Conservation (phyloP, 2,888 invertebrate species). For the Catocala nupta region DNA sequence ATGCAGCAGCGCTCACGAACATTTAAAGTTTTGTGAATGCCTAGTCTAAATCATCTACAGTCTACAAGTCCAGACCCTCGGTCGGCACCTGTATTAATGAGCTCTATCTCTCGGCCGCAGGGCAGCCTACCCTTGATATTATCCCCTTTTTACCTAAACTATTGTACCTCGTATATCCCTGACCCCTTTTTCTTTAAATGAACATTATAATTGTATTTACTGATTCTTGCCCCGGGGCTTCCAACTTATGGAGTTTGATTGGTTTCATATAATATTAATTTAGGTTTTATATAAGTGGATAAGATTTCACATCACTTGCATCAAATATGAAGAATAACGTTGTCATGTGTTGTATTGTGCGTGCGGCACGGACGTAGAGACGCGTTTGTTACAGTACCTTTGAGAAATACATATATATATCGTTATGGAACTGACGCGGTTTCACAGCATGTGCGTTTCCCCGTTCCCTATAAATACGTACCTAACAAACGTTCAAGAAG, state of each 20-base stretch:
- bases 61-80: conserved; percentile 23
- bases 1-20: too few relatives aligned
- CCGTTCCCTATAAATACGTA: too few relatives aligned
- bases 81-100: conserved; percentile 52
- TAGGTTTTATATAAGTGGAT: too few relatives aligned
- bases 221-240: conserved; percentile 2
- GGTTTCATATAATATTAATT: neutral
- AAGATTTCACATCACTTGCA: too few relatives aligned
- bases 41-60: conserved; percentile 5
- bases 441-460: too few relatives aligned
- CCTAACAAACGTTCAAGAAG: too few relatives aligned
- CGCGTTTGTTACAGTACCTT: too few relatives aligned
- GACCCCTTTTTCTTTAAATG: conserved; percentile 13
- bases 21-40: neutral
- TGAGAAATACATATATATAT: too few relatives aligned
- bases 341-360: too few relatives aligned
- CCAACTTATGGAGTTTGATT: neutral
- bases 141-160: conserved; percentile 25
- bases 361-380: too few relatives aligned
- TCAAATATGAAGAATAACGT: too few relatives aligned
- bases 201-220: conserved; percentile 11
- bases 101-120: conserved; percentile 46
- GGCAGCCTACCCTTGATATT: conserved; percentile 31
- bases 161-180: conserved; percentile 14
- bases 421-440: too few relatives aligned